Base-by-base conservation (phyloP, 1,140 invertebrate species). In the Drosophila bipectinata region DNA sequence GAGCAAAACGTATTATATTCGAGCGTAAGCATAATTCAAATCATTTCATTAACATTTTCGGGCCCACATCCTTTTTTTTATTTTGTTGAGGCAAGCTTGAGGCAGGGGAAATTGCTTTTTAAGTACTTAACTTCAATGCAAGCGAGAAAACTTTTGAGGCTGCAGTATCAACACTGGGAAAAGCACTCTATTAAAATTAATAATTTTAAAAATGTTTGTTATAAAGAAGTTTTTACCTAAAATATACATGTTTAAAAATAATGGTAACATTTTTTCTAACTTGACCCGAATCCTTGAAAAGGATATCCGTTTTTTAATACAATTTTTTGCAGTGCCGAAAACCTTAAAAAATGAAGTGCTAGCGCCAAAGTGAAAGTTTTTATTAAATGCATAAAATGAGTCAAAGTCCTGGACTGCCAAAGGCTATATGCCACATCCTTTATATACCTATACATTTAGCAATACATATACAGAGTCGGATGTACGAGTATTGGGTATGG, bases 41-140 rank as follows among this genome's bases (percentile, higher is more conserved):
- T 88, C 85, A 89, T 88, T 88, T 88, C 83, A 88, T 88, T 88
- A 89, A 89, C 85, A 88, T 89, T 76, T 72, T 66, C 47, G 66
- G 71, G 41, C 59, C 55, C 49, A 66, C 60, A 77, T 69, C 72
- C 69, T 66, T 82, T 84, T 72, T 64, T 72, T 59, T 5, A 18
- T 87, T 84, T 72, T 58, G 60, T 72, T 62, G 34, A 37, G 34
- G 10, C 18, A 15, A 53, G 26, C 39, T 21, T 52, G 41, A 44
- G 49, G 58, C 78, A 34, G 49, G 73, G 74, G 83, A 87, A 87
- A 87, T 87, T 88, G 62, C 82, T 87, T 87, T 87, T 88, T 87
- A 87, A 87, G 82, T 88, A 76, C 78, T 78, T 82, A 66, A 77
- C 83, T 87, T 88, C 82, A 88, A 76, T 87, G 82, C 82, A 85